These are phyloP conservation scores for Bos indicus DNA, from an alignment of 2,113 vertebrate genomes.

Conservation along the genomic window DNA sequence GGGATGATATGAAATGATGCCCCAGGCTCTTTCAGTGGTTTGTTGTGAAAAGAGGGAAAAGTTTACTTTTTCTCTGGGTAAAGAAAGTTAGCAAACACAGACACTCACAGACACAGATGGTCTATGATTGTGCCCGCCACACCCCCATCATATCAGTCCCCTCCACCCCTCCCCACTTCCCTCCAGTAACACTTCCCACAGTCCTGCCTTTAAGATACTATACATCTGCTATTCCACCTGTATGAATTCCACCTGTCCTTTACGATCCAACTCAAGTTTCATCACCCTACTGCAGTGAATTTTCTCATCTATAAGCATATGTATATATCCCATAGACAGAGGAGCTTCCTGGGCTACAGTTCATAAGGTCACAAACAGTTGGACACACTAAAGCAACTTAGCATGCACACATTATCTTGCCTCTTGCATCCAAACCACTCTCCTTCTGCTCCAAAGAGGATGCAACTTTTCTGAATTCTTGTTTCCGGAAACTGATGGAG, in stretches of 20 bases:
- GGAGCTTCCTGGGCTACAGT: not conserved
- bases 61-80: not conserved
- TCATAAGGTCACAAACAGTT: not conserved
- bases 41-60: not conserved
- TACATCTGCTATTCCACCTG: not conserved
- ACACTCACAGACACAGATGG: not conserved
- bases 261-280: not conserved
- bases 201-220: not conserved
- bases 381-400: not conserved
- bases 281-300: not conserved
- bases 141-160: not conserved
- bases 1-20: not conserved
- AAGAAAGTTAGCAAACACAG: not conserved
- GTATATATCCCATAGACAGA: not conserved
- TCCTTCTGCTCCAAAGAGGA: not conserved
- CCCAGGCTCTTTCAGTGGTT: not conserved
- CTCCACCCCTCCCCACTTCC: rapidly evolving
- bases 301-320: not conserved
- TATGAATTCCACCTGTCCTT: not conserved
- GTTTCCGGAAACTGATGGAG: not conserved
- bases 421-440: not conserved
- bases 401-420: not conserved
- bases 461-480: not conserved
- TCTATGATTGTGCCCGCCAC: not conserved
- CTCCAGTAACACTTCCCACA: not conserved